These are phyloP conservation scores for Mimumesa dahlbomi DNA, from an alignment of 2,888 invertebrate species.

Conservation along the genomic window DNA sequence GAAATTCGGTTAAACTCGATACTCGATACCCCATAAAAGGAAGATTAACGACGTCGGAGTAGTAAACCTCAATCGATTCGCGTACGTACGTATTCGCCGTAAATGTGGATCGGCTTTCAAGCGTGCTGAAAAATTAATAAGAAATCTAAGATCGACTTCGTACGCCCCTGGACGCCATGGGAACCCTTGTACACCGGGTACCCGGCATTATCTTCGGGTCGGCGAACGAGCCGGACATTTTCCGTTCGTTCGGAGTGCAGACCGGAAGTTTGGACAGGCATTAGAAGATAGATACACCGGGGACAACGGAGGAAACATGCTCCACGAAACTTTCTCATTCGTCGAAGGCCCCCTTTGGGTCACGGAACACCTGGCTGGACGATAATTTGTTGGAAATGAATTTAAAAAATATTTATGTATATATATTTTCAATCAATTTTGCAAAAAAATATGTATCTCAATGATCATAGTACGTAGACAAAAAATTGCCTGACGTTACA, in stretches of 20 bases:
- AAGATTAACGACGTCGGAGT: conserved; percentile 47
- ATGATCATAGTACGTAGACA: too few relatives aligned
- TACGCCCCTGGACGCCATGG: not conserved
- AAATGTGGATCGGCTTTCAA: conserved; percentile 16
- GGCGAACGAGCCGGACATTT: conserved; percentile 48
- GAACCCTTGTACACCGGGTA: conserved; percentile 21
- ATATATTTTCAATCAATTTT: too few relatives aligned
- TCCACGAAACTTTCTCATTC: conserved; percentile 50
- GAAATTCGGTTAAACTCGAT: conserved; percentile 50
- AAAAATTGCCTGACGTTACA: too few relatives aligned
- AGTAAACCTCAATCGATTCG: conserved; percentile 26
- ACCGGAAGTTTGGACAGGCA: conserved; percentile 58
- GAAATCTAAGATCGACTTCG: conserved; percentile 44
- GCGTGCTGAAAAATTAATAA: conserved; percentile 60
- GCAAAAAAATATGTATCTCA: too few relatives aligned
- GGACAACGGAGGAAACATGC: conserved; percentile 36
- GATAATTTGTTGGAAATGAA: too few relatives aligned
- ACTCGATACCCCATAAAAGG: conserved; percentile 52
- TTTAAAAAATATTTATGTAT: too few relatives aligned
- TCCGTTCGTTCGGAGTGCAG: conserved; percentile 27
- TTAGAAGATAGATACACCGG: conserved; percentile 46
- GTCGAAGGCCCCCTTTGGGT: conserved; percentile 17
- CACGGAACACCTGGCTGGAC: conserved; percentile 21
- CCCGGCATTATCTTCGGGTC: conserved; percentile 43
- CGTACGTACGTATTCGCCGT: conserved; percentile 25